Evolutionary conservation across 1,140 invertebrate genomes (phyloP), one percentile per base, ranked within the genome.

Genomic region (Drosophila pseudoananassae): DNA sequence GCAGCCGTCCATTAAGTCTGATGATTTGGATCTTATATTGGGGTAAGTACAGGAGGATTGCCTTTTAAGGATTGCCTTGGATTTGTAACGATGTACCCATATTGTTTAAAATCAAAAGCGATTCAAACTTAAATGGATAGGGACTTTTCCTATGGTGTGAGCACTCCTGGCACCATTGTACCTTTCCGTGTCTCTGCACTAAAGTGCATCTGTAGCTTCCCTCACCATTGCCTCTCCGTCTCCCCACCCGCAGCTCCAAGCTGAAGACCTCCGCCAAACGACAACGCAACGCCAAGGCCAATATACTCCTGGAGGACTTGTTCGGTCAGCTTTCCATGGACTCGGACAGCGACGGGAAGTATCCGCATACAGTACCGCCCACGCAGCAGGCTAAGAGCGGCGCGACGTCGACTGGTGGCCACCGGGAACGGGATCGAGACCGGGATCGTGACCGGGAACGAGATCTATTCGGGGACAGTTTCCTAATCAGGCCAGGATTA

Each of bases 11-110:
- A 29, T 70, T 0, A 92, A 93, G n/a, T 93, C 94, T 6, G 93
- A 94, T 47, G 93, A 94, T 72, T 92, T 94, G 66, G 92, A 93
- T 20, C 92, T 93, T 59, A 93, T 94, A 66, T 90, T 95, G 68
- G 94, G 94, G 94, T 95, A 84, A 92, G 92, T 46, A 20, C 0
- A 3, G 0, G 7, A 2, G 7, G 4, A 2, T 14, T 9, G 2
- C 7, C 31, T 33, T 0, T 12, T 12, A n/a, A 10, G 17, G 10
- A 6, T 43, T 17, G 15, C 38, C 14, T 40, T 40, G 15, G 38
- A 14, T 53, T n/a, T 40, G 7, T 27, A 27, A 27, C 0, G 25
- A 27, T 27, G 6, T 6, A 27, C 6, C 6, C 6, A 27, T 27
- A 20, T 20, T 20, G 20, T 27, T 1, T 6, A 27, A 7, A 27